Percentiles rank a stretch among this genome's conserved stretches.
Evolutionary conservation across 2,113 vertebrate species (phyloP).

Genomic region (Ahaetulla prasina): DNA sequence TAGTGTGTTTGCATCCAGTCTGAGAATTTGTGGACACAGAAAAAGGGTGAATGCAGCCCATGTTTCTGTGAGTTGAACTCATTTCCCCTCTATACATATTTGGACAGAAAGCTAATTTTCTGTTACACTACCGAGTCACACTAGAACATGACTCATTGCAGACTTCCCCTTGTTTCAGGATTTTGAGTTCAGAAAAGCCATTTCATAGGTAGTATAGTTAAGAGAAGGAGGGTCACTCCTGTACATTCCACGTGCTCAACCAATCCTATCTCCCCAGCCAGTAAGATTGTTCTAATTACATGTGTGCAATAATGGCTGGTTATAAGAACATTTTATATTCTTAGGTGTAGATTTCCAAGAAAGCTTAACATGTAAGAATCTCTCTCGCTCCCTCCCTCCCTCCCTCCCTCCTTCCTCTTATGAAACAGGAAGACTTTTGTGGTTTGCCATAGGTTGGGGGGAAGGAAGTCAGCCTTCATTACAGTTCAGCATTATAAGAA

Average conservation of each 20-base stretch:
- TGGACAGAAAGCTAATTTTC: not conserved
- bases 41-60: not conserved
- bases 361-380: not conserved
- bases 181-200: not conserved
- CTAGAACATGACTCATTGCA: not conserved
- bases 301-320: not conserved
- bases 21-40: not conserved
- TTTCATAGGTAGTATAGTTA: not conserved
- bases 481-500: conserved; percentile 40
- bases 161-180: not conserved
- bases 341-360: not conserved
- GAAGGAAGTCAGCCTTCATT: conserved; percentile 57
- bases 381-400: not conserved
- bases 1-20: not conserved
- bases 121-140: not conserved
- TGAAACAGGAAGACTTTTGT: conserved; percentile 46
- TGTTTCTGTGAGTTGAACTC: not conserved
- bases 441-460: conserved; percentile 30
- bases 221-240: not conserved
- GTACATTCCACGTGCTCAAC: not conserved
- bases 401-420: not conserved
- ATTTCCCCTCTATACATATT: not conserved
- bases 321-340: not conserved
- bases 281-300: not conserved
- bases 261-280: not conserved